Conservation (phyloP, 2,113 vertebrate species). For the Syrrhaptes paradoxus region DNA sequence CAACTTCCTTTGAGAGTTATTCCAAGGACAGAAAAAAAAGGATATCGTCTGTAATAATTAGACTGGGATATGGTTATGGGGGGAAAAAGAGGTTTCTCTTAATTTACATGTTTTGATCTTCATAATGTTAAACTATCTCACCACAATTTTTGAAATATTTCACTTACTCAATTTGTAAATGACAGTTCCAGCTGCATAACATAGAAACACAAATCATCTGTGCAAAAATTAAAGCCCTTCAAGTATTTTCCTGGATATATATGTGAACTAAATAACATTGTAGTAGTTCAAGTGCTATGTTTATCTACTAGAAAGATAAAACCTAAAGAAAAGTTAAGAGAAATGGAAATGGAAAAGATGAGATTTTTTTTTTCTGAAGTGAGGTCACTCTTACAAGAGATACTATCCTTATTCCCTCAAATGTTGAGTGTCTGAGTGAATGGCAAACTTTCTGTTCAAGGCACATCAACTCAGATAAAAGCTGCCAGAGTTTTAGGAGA, state of each 20-base stretch:
- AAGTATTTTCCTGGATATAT: not conserved
- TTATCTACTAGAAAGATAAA: constrained; percentile 10
- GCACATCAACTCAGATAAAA: not conserved
- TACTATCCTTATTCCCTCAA: not conserved
- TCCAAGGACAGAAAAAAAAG: not conserved
- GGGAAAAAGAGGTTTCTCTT: not conserved
- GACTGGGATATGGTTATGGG: not conserved
- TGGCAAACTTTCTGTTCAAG: not conserved
- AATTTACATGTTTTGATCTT: not conserved
- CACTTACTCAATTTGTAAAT: not conserved
- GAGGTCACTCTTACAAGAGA: not conserved
- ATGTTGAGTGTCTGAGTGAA: not conserved
- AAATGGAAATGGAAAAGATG: not conserved
- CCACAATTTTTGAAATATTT: not conserved
- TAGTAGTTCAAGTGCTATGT: not conserved
- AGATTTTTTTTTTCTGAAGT: not conserved
- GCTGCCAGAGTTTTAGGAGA: not conserved
- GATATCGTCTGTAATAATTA: not conserved
- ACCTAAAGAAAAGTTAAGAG: not conserved
- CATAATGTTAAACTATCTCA: not conserved
- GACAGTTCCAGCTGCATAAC: not conserved
- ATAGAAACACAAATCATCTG: not conserved
- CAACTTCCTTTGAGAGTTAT: constrained; percentile 17
- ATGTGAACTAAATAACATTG: not conserved
- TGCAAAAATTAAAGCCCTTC: not conserved